Evolutionary conservation across 53 echinoderm and acorn worm genomes (phyloP).

Genomic region (Paracentrotus lividus): DNA sequence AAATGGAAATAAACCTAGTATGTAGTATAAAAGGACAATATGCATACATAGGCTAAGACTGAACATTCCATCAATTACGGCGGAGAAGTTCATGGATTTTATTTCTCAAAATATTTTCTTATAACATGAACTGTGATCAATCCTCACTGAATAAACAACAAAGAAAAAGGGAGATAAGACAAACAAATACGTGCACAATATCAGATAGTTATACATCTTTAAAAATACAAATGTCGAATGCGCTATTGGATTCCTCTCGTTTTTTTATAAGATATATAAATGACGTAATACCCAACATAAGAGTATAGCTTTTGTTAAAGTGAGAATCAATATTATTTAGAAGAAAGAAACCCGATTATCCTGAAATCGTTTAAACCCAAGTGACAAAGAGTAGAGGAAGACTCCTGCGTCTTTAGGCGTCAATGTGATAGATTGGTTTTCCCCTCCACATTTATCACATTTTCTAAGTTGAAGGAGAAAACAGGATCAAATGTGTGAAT

Average conservation of each 20-base stretch:
- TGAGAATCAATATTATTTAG: not conserved
- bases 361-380: too few species aligned
- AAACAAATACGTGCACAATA: too few species aligned
- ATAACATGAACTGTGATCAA: not conserved
- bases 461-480: not conserved
- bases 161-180: not conserved
- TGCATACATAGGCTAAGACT: not conserved
- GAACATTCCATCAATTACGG: not conserved
- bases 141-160: not conserved
- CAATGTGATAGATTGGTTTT: not conserved
- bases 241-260: too few species aligned
- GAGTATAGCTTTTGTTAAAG: too few species aligned
- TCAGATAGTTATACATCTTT: too few species aligned
- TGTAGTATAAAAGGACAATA: not conserved
- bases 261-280: too few species aligned
- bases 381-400: not conserved
- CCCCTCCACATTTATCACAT: not conserved
- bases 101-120: not conserved
- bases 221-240: too few species aligned
- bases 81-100: not conserved
- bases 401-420: not conserved
- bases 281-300: too few species aligned
- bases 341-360: not conserved
- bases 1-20: not conserved
- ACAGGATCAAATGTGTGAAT: not conserved